phyloP scores from a whole-genome alignment of 2,113 vertebrate genomes.

The Myiopsitta monachus region DNA sequence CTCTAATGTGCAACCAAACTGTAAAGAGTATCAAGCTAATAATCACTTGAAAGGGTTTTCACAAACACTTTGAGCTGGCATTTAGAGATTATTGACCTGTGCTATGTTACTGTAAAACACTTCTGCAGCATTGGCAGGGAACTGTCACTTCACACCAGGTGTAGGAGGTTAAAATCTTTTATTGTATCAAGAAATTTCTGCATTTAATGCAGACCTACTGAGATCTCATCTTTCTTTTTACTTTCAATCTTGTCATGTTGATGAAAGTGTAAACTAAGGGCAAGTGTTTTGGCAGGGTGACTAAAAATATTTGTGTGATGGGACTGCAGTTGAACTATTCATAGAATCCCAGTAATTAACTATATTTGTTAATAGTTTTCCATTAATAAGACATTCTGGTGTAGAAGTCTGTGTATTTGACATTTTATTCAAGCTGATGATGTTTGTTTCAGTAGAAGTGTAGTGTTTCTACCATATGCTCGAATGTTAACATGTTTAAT shows the following conservation, averaged over 20 bases:
- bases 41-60: not conserved
- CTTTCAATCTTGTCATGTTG: not conserved
- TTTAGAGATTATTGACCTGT: not conserved
- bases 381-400: not conserved
- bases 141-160: not conserved
- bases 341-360: not conserved
- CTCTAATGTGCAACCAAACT: not conserved
- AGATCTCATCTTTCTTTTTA: not conserved
- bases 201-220: not conserved
- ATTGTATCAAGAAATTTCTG: not conserved
- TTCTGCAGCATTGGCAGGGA: not conserved
- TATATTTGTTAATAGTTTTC: not conserved
- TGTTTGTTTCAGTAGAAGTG: not conserved
- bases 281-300: not conserved
- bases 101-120: not conserved
- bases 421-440: not conserved
- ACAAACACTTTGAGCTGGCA: not conserved
- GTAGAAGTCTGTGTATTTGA: not conserved
- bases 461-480: not conserved
- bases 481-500: constrained; percentile 2
- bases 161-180: not conserved
- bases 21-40: not conserved
- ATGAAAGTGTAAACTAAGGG: not conserved
- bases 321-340: not conserved
- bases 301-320: not conserved